These are phyloP conservation scores for Drosophila carrolli DNA, from an alignment of 1,140 invertebrate genomes.

Conservation along the genomic window DNA sequence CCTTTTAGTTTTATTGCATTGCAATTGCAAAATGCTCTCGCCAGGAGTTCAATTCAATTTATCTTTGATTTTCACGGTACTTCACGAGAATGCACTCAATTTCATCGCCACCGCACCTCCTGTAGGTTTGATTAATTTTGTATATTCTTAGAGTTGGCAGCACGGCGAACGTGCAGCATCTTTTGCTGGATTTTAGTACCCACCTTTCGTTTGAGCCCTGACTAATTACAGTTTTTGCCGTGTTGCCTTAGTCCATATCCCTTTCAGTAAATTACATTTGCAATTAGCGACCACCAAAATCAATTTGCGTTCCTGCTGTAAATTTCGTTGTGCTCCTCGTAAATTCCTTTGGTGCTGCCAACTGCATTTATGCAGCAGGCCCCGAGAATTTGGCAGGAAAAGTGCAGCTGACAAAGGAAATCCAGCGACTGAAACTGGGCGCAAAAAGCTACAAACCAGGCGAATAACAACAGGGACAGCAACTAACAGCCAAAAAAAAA, in stretches of 20 bases:
- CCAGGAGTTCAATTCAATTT: slow-evolving; percentile 73
- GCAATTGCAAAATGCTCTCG: slow-evolving; percentile 67
- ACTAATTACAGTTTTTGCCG: slow-evolving; percentile 55
- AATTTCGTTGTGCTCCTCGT: slow-evolving; percentile 64
- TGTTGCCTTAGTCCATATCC: slow-evolving; percentile 7
- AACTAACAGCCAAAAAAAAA: slow-evolving; percentile 20
- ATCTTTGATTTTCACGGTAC: slow-evolving; percentile 69
- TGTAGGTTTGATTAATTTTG: slow-evolving; percentile 69
- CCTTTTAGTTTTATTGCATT: slow-evolving; percentile 67
- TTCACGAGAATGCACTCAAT: slow-evolving; percentile 7
- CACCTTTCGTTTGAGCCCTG: neutral
- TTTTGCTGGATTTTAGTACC: slow-evolving; percentile 18
- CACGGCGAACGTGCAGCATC: slow-evolving; percentile 28
- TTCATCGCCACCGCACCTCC: slow-evolving; percentile 4
- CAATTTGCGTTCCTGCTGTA: slow-evolving; percentile 70
- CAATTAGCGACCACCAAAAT: slow-evolving; percentile 69
- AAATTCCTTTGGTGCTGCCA: slow-evolving; percentile 70
- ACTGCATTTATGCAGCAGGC: slow-evolving; percentile 75
- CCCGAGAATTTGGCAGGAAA: slow-evolving; percentile 15
- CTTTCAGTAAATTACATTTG: slow-evolving; percentile 70
- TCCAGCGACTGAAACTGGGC: slow-evolving; percentile 11
- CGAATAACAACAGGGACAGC: slow-evolving; percentile 20
- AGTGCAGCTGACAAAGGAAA: slow-evolving; percentile 48
- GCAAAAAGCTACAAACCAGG: slow-evolving; percentile 13
- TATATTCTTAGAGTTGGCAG: slow-evolving; percentile 46